A percentile compares a stretch with the other conserved stretches of the same genome.
These are phyloP conservation scores for Erythrocercus mccallii DNA, from an alignment of 2,113 vertebrate species.

Conservation along the genomic window DNA sequence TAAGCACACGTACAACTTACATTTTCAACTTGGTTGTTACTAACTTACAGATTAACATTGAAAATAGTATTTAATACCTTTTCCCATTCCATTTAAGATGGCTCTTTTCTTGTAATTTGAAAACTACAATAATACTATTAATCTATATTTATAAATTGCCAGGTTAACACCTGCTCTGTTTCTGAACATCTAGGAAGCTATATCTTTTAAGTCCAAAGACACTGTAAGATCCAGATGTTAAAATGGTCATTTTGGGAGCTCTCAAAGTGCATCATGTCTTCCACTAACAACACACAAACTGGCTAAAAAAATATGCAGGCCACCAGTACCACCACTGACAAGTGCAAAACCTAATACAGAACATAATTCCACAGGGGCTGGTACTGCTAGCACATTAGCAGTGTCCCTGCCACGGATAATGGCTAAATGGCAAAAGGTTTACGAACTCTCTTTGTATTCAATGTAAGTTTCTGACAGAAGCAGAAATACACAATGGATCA, in stretches of 20 bases:
- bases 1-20: background rate
- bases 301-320: background rate
- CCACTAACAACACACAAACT: background rate
- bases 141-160: background rate
- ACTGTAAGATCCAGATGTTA: background rate
- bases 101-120: background rate
- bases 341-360: background rate
- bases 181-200: background rate
- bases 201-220: background rate
- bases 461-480: background rate
- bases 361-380: background rate
- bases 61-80: background rate
- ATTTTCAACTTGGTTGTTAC: background rate
- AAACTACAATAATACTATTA: background rate
- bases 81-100: background rate
- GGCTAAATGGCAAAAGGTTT: background rate
- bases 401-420: background rate
- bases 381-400: background rate
- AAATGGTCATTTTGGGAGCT: background rate
- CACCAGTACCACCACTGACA: background rate
- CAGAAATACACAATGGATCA: background rate
- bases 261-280: background rate
- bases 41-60: background rate
- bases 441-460: background rate
- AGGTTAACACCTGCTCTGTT: background rate